These are phyloP conservation scores for Colistium nudipinnis DNA, from an alignment of 2,113 vertebrate species.

Conservation along the genomic window DNA sequence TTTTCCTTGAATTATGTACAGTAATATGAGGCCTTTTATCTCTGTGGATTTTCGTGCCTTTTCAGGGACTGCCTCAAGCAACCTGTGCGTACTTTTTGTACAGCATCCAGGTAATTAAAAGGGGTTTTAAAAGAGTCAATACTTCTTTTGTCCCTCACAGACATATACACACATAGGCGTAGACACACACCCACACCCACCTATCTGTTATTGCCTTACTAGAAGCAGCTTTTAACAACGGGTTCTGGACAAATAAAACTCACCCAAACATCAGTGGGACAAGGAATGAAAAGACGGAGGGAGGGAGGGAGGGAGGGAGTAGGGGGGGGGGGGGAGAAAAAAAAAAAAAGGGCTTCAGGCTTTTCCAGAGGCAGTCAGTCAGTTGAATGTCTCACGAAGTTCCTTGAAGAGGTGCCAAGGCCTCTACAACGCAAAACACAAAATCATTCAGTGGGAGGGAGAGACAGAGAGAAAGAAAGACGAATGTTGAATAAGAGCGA, in stretches of 20 bases:
- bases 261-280: constrained; percentile 71
- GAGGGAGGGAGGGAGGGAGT: constrained; percentile 5
- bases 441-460: constrained; percentile 64
- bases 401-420: constrained; percentile 74
- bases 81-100: constrained; percentile 13
- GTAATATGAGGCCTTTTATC: constrained; percentile 1
- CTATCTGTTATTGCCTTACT: constrained; percentile 46
- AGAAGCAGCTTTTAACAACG: constrained; percentile 67
- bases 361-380: constrained; percentile 78
- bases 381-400: constrained; percentile 76
- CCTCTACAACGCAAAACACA: constrained; percentile 64
- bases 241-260: constrained; percentile 77
- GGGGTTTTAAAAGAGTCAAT: constrained; percentile 28
- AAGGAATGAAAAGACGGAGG: constrained; percentile 42
- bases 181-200: constrained; percentile 31
- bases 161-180: constrained; percentile 12
- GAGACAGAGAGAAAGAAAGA: constrained; percentile 47
- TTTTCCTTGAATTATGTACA: constrained; percentile 14
- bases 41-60: constrained; percentile 23
- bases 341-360: constrained; percentile 60
- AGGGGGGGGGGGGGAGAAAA: background rate
- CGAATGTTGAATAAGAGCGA: constrained; percentile 42
- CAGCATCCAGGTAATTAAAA: constrained; percentile 41
- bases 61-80: constrained; percentile 21
- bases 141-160: constrained; percentile 8